Percentiles rank a stretch among this genome's conserved stretches.
Conservation (phyloP, 2,113 vertebrate genomes). For the Pygoscelis adeliae region DNA sequence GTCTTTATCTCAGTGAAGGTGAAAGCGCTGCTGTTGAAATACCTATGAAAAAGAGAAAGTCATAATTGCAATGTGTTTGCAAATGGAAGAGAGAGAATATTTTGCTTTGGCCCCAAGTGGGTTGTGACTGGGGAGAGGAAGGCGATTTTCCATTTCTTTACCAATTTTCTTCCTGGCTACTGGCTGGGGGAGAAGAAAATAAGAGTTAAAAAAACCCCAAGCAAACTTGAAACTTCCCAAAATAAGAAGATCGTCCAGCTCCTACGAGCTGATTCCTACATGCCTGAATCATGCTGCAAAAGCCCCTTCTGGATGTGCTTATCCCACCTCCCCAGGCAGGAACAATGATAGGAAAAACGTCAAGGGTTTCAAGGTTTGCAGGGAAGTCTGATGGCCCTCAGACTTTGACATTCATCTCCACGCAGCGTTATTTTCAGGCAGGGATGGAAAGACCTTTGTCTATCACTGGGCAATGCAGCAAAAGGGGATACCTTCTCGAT, state of each 20-base stretch:
- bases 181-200: not conserved
- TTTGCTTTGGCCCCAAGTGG: not conserved
- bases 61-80: not conserved
- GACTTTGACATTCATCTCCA: not conserved
- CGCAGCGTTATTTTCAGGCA: fast-evolving
- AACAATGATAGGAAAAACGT: not conserved
- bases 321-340: not conserved
- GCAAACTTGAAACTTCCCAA: not conserved
- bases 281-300: not conserved
- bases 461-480: fast-evolving
- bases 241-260: not conserved
- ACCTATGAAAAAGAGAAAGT: not conserved
- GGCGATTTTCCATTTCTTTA: not conserved
- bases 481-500: not conserved
- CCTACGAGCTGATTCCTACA: fast-evolving
- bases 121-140: not conserved
- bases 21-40: not conserved
- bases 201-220: not conserved
- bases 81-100: not conserved
- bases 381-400: not conserved
- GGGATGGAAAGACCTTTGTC: not conserved
- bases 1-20: not conserved
- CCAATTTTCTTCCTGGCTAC: not conserved
- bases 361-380: not conserved
- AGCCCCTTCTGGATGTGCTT: not conserved